Evolutionary conservation across 2,888 invertebrate genomes (phyloP), one percentile per base, ranked within the genome.

Genomic region (Cactoblastis cactorum): DNA sequence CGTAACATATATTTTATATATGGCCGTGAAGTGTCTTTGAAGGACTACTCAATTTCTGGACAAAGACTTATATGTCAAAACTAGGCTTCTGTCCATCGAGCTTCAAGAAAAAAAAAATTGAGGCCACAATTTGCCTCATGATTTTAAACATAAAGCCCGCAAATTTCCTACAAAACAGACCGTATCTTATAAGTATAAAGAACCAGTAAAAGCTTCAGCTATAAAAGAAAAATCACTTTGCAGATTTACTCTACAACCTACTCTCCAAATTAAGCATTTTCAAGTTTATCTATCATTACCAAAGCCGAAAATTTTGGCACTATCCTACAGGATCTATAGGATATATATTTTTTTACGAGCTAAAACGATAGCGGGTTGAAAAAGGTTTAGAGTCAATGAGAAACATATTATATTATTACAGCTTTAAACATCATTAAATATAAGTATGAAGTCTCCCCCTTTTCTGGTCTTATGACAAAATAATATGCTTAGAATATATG

Each of bases 231-330:
- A 35, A 37, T 47, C 17, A n/a, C 22, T 47, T 37, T 14, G 47
- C 37, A 47, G 47, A 37, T 47, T 47, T 47, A 37, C 37, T 37
- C 38, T 37, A 47, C 37, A 37, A 24, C 35, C 11, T 47, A 47
- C 37, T 47, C 24, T n/a, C 47, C 14, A 15, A 47, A 47, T 47
- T 47, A 47, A 47, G 37, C 35, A 47, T 35, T 37, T 33, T 37
- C 38, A 47, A 47, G 35, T 47, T 47, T 4, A 24, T 37, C 35
- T 4, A 24, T 37, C 35, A 47, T 37, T 47, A 37, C 47, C 9
- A 24, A 24, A 41, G 41, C 22, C 24, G 18, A 45, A 33, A 45
- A 45, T 45, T 18, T 45, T 32, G 33, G 45, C 45, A 45, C 45
- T 45, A 33, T 43, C 15, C 22, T 11, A 12, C n/a, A n/a, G n/a